phyloP scores from a whole-genome alignment of 2,113 vertebrate genomes.

The Melospiza georgiana region DNA sequence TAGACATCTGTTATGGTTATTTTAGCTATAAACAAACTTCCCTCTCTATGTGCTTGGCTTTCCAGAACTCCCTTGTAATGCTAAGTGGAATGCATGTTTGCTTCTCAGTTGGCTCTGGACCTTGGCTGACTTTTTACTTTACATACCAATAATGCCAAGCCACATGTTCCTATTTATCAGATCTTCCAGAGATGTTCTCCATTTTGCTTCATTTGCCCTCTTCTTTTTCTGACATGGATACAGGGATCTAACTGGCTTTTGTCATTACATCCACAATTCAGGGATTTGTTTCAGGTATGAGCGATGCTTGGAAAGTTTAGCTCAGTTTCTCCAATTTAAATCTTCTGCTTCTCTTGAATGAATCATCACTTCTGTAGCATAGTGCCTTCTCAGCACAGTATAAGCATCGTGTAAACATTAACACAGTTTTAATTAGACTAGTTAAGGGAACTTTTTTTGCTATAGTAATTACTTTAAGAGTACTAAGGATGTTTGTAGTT shows the following conservation, averaged over 20 bases:
- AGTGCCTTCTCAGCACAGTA: not conserved
- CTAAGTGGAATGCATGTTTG: not conserved
- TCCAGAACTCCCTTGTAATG: not conserved
- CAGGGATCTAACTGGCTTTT: not conserved
- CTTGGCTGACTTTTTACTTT: not conserved
- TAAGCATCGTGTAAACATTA: not conserved
- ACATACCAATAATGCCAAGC: not conserved
- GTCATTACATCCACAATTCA: not conserved
- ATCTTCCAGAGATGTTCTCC: not conserved
- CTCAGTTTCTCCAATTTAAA: not conserved
- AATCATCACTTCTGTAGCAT: not conserved
- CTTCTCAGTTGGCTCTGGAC: not conserved
- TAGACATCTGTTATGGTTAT: not conserved
- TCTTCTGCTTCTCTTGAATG: not conserved
- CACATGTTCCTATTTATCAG: not conserved
- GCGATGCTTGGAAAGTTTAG: not conserved
- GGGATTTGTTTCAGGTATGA: not conserved
- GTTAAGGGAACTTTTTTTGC: not conserved
- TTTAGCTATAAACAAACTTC: not conserved
- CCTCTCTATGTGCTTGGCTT: not conserved
- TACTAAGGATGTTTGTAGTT: not conserved
- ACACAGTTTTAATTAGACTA: not conserved
- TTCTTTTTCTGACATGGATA: not conserved
- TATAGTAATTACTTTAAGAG: slow-evolving; percentile 3
- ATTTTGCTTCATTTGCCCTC: not conserved